Evolutionary conservation across 2,888 invertebrate genomes (phyloP).

Genomic region (Andrena hattorfiana): DNA sequence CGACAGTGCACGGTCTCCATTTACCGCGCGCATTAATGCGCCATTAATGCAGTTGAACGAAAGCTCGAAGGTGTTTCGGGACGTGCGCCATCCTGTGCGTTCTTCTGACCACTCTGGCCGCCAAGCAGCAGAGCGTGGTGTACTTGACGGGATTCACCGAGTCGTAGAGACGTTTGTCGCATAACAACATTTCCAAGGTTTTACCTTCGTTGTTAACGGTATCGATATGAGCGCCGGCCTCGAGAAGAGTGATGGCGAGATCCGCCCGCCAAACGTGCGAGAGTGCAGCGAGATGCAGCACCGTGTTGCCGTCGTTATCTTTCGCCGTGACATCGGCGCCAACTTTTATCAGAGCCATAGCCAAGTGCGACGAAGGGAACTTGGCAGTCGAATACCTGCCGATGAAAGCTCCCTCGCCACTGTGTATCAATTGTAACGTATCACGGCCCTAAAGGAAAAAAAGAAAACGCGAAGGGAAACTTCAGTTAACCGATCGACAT

Average conservation of each 20-base stretch:
- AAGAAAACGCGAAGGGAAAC: constrained; percentile 5
- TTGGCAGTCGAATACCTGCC: constrained; percentile 90
- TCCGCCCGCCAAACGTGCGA: constrained; percentile 87
- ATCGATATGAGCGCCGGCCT: constrained; percentile 94
- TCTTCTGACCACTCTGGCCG: constrained; percentile 91
- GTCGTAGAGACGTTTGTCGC: constrained; percentile 87
- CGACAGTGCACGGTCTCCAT: constrained; percentile 5
- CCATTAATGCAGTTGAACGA: constrained; percentile 78
- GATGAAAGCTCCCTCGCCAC: constrained; percentile 90
- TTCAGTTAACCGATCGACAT: neutral
- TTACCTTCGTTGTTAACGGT: constrained; percentile 91
- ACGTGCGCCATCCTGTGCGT: constrained; percentile 68
- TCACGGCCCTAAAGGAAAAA: constrained; percentile 89
- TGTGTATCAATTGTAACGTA: constrained; percentile 93
- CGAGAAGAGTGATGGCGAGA: constrained; percentile 90
- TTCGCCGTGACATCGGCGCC: constrained; percentile 93
- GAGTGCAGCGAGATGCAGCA: constrained; percentile 94
- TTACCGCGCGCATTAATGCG: neutral
- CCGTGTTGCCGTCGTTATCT: constrained; percentile 94
- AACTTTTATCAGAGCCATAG: constrained; percentile 91
- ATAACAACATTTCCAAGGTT: constrained; percentile 90
- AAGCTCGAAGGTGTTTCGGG: constrained; percentile 78
- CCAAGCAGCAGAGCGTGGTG: constrained; percentile 93
- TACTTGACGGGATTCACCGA: constrained; percentile 92
- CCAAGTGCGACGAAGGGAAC: constrained; percentile 90